These are phyloP conservation scores for Syritta pipiens DNA, from an alignment of 2,888 invertebrate species.

Conservation along the genomic window DNA sequence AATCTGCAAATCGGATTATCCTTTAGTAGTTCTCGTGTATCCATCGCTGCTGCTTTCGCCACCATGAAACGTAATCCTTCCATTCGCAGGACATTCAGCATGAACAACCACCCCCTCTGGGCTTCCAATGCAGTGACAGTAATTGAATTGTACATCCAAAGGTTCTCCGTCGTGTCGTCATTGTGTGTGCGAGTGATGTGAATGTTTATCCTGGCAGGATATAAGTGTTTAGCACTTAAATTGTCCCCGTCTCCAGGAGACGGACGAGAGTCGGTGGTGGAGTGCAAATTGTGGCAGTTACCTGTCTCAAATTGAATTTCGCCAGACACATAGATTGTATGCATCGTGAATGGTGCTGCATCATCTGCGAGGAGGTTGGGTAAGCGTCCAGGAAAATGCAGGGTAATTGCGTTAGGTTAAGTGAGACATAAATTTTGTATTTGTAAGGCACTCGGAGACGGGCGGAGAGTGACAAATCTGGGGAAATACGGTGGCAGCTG, in stretches of 20 bases:
- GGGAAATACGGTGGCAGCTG: neutral
- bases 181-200: constrained; percentile 32
- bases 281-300: constrained; percentile 54
- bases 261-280: constrained; percentile 15
- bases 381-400: constrained; percentile 17
- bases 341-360: constrained; percentile 12
- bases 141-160: constrained; percentile 60
- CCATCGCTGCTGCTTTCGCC: constrained; percentile 34
- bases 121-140: constrained; percentile 54
- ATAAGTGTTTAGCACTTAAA: constrained; percentile 56
- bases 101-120: constrained; percentile 3
- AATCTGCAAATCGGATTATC: constrained; percentile 67
- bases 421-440: constrained; percentile 30
- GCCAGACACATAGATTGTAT: constrained; percentile 1
- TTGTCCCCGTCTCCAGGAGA: constrained; percentile 21
- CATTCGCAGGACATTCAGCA: constrained; percentile 45
- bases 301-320: constrained; percentile 56
- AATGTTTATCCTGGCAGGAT: constrained; percentile 39
- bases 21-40: constrained; percentile 30
- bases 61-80: constrained; percentile 51
- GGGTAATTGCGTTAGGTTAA: constrained; percentile 33
- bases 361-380: constrained; percentile 3
- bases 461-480: neutral
- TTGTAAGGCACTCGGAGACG: neutral
- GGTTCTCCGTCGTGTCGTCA: constrained; percentile 8